Evolutionary conservation across 1,140 invertebrate genomes (phyloP).

Genomic region (Oreohelix idahoensis): DNA sequence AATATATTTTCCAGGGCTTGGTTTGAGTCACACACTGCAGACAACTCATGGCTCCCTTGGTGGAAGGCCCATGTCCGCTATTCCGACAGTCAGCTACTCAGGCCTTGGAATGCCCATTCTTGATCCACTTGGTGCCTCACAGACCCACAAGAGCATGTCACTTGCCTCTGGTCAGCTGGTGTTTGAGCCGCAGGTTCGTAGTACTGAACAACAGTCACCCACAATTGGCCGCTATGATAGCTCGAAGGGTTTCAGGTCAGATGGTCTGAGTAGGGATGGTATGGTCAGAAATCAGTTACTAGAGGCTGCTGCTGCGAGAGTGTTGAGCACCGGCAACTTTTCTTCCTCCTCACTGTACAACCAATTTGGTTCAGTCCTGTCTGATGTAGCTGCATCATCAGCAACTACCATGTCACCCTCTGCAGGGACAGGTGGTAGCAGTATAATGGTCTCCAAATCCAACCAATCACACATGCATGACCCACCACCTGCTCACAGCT

Average conservation of each 20-base stretch:
- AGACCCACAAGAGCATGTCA: conserved; percentile 52
- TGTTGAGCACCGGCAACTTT: conserved; percentile 13
- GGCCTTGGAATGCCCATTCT: conserved; percentile 53
- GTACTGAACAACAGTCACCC: conserved; percentile 22
- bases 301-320: conserved; percentile 19
- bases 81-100: conserved; percentile 54
- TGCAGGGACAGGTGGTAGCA: not conserved
- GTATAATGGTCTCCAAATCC: conserved; percentile 14
- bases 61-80: conserved; percentile 48
- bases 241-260: not conserved
- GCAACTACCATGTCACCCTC: conserved; percentile 18
- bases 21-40: conserved; percentile 52
- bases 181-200: conserved; percentile 45
- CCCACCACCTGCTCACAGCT: conserved; percentile 66
- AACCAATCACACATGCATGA: conserved; percentile 35
- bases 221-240: conserved; percentile 6
- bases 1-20: conserved; percentile 46
- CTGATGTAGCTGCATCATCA: conserved; percentile 11
- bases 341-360: conserved; percentile 20
- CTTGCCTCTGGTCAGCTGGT: conserved; percentile 47
- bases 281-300: conserved; percentile 28
- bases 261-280: conserved; percentile 24
- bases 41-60: conserved; percentile 45
- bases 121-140: conserved; percentile 37
- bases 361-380: conserved; percentile 27